Evolutionary conservation across 2,113 vertebrate species (phyloP), one percentile per base, ranked within the genome.

Genomic region (Corydoras maculifer): DNA sequence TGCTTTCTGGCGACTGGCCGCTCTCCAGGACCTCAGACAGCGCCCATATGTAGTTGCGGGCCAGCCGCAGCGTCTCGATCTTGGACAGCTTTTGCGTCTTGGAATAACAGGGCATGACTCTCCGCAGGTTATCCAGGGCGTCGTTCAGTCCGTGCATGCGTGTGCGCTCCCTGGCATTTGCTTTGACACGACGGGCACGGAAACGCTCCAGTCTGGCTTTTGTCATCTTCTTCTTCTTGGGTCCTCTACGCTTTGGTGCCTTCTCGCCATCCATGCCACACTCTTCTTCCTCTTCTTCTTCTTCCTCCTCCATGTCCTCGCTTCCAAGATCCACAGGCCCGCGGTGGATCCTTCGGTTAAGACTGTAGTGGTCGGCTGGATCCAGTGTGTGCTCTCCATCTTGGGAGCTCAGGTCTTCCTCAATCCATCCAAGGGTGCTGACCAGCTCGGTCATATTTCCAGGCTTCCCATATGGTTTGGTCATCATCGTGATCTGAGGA

Each of bases 151-250:
- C 97, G 0, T 99, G 97, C 97, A 99, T 98, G 35, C 97, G 80
- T 0, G 92, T 93, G 12, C 97, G 88, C 70, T 99, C 97, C 15
- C 97, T 89, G 55, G 97, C 94, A 0, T 98, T 99, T 75, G 97
- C 97, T 75, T 99, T 98, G 59, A 94, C 80, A 55, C 97, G 75
- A 9, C 97, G 87, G 9, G 90, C 93, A 50, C 93, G 89, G 84
- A 97, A 95, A 65, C 97, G 75, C 79, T 98, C 97, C 79, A 94
- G 67, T 73, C 97, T 89, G 0, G 94, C 95, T 90, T 96, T 98
- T 65, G 95, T 97, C 94, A 98, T 95, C 79, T 96, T 97, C 92
- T 98, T 99, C 90, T 93, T 99, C 86, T 98, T 98, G 4, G 97
- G 97, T 13, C 97, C 97, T 65, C 96, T 90, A 57, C 95, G 90